Base-by-base conservation (phyloP, 2,888 invertebrate genomes). In the Notodonta ziczac region DNA sequence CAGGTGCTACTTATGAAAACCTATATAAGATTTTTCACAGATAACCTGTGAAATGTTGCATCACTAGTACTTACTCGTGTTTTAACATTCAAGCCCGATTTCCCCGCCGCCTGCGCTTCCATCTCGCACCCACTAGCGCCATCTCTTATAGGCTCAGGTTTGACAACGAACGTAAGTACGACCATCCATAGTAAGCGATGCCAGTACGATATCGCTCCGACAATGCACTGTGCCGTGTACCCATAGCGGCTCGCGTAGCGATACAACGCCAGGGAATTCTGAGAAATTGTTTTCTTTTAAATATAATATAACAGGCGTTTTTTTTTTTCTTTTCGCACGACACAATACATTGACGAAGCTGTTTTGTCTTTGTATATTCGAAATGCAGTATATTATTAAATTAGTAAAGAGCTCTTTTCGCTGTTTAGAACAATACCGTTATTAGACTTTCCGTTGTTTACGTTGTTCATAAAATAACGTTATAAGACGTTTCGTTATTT, bases 171-270 rank as follows among this genome's bases (percentile, higher is more conserved):
- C 46, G 72, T 74, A 44, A 81, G 53, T 52, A 85, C 60, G 51
- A 86, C 63, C 63, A 77, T 77, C 78, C 78, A 78, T 6, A 88
- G 44, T 57, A 76, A 59, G 69, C 71, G 78, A 52, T 80, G 76
- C 86, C 89, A 86, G 67, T 83, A 78, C 56, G 76, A 77, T 60
- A 84, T 63, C 67, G 84, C 68, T 50, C 72, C 65, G 67, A 84
- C 72, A 63, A 89, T 68, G 69, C 76, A 82, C 62, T 71, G 74
- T 70, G 79, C 79, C 72, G 80, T 83, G 65, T 81, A 69, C 58
- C 62, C 76, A 87, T 86, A 89, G 39, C 68, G 71, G 62, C 82
- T 61, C 46, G 14, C 24, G 54, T n/a, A 54, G 4, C 74, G 72
- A 61, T 72, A 70, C 67, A 81, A 81, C 69, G 62, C 70, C 70